Evolutionary conservation across 2,113 vertebrate genomes (phyloP).

Genomic region (Nycticryphes semicollaris): DNA sequence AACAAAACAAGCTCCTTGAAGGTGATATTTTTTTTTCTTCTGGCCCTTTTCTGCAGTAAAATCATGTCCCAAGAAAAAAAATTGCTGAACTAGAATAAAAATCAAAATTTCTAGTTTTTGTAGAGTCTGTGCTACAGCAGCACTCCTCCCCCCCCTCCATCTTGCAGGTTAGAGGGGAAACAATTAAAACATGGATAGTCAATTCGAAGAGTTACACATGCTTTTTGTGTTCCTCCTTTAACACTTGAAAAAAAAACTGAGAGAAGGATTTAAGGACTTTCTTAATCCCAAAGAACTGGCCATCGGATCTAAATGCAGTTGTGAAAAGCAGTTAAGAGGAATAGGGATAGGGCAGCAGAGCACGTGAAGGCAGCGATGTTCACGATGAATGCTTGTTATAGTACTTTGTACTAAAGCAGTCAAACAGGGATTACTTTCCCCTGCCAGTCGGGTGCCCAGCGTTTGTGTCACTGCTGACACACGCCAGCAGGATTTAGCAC

Average conservation of each 20-base stretch:
- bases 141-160: too few relatives aligned
- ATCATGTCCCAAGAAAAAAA: neutral
- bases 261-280: neutral
- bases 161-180: too few relatives aligned
- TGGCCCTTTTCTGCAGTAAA: neutral
- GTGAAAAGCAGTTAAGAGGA: neutral
- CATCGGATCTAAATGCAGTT: neutral
- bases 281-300: neutral
- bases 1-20: neutral
- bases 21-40: neutral
- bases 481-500: neutral
- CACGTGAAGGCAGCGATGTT: neutral
- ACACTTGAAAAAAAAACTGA: neutral
- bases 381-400: accelerated
- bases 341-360: neutral
- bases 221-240: neutral
- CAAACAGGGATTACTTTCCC: neutral
- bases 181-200: too few relatives aligned
- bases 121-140: neutral
- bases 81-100: neutral
- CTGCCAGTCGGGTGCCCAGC: neutral
- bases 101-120: neutral
- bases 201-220: neutral
- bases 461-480: neutral
- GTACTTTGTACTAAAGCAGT: neutral